These are phyloP conservation scores for Charadrius vociferus DNA, from an alignment of 2,113 vertebrate genomes.

Conservation along the genomic window DNA sequence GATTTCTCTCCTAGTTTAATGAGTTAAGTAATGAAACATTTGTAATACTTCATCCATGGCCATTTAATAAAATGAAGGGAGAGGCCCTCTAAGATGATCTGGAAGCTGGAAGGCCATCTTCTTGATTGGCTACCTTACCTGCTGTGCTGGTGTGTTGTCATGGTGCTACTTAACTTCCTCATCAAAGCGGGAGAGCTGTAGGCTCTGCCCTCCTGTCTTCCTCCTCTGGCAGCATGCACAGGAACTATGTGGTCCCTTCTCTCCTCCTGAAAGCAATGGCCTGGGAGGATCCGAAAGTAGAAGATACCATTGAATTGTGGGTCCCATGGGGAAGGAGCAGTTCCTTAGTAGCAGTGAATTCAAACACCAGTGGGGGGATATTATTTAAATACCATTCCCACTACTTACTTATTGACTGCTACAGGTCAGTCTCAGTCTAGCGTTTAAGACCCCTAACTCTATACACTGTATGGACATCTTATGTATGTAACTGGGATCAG, in stretches of 20 bases:
- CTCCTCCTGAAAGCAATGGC: background rate
- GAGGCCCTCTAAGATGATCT: background rate
- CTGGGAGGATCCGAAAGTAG: background rate
- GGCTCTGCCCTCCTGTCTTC: background rate
- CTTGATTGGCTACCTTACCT: background rate
- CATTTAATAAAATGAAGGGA: background rate
- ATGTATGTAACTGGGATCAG: too few species aligned
- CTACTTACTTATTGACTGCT: background rate
- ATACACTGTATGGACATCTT: background rate
- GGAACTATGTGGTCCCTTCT: background rate
- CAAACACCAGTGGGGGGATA: background rate
- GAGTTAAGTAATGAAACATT: background rate
- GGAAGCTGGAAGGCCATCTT: background rate
- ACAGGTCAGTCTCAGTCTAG: background rate
- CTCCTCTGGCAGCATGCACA: background rate
- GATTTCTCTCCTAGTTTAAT: background rate
- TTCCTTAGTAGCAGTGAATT: background rate
- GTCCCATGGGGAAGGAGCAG: background rate
- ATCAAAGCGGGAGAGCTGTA: accelerated
- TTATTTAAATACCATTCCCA: background rate
- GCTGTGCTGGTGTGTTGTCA: accelerated
- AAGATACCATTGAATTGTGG: background rate
- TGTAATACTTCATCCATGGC: background rate
- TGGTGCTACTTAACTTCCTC: background rate
- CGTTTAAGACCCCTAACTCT: background rate